Percentiles rank a stretch among this genome's conserved stretches.
Conservation (phyloP, 2,888 invertebrate genomes). For the Fragum fragum region DNA sequence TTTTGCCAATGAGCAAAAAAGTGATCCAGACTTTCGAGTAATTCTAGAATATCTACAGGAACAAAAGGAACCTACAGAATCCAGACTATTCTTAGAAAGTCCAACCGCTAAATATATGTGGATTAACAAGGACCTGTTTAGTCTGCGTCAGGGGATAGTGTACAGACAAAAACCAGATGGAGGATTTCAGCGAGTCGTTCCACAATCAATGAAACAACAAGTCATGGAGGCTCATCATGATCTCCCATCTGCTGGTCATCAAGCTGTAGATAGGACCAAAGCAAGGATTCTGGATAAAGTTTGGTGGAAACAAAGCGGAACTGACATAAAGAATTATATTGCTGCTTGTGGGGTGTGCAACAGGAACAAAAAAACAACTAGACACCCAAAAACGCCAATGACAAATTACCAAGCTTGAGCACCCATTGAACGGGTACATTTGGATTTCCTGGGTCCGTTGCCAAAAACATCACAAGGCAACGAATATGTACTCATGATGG, state of each 20-base stretch:
- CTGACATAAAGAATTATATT: constrained; percentile 26
- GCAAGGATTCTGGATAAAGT: constrained; percentile 28
- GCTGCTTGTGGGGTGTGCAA: constrained; percentile 33
- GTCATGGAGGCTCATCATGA: constrained; percentile 27
- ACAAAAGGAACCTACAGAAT: constrained; percentile 3
- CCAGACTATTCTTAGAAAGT: constrained; percentile 16
- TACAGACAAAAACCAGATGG: background rate
- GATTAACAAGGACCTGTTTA: constrained; percentile 37
- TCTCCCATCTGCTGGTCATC: constrained; percentile 42
- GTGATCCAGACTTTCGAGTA: constrained; percentile 7
- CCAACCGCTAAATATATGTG: constrained; percentile 31
- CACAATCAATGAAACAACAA: constrained; percentile 11
- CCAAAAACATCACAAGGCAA: constrained; percentile 33
- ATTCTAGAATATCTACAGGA: constrained; percentile 8
- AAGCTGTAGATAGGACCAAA: constrained; percentile 36
- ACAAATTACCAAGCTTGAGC: constrained; percentile 26
- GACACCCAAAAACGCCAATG: constrained; percentile 29
- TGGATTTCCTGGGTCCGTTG: constrained; percentile 35
- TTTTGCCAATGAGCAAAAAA: constrained; percentile 10
- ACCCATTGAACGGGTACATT: constrained; percentile 35
- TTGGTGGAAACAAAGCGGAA: constrained; percentile 17
- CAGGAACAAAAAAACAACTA: constrained; percentile 32
- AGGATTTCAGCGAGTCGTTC: constrained; percentile 18
- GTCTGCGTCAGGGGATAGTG: constrained; percentile 5
- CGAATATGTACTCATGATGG: constrained; percentile 37